Evolutionary conservation across 1,140 invertebrate genomes (phyloP).

Genomic region (Meloidogyne hapla): DNA sequence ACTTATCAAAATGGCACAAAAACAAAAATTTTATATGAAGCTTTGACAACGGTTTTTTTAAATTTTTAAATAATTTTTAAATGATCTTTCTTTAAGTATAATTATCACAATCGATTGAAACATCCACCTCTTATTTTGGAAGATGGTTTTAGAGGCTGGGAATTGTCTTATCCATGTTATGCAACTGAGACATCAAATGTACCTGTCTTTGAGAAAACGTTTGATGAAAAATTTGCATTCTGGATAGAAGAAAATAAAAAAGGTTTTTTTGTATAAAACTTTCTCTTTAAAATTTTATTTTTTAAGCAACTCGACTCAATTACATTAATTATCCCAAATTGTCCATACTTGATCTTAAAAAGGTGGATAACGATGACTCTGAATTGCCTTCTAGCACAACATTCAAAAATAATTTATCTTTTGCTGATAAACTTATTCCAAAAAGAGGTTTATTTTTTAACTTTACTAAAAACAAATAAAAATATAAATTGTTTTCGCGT

Average conservation of each 20-base stretch:
- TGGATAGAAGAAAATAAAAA: conserved; percentile 6
- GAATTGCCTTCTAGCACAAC: background rate
- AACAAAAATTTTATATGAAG: conserved; percentile 19
- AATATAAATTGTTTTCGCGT: too few relatives aligned
- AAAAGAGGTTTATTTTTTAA: background rate
- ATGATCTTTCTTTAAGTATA: conserved; percentile 8
- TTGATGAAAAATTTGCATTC: conserved; percentile 25
- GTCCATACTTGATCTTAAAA: background rate
- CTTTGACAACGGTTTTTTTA: conserved; percentile 20
- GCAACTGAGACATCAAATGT: background rate
- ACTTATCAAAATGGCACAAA: conserved; percentile 15
- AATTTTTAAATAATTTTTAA: background rate
- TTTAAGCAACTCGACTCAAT: conserved; percentile 11
- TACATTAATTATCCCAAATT: conserved; percentile 12
- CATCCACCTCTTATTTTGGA: conserved; percentile 18
- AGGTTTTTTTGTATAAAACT: background rate
- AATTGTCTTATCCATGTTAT: conserved; percentile 16
- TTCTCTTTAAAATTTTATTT: background rate
- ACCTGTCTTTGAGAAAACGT: conserved; percentile 18
- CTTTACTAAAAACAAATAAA: too few relatives aligned
- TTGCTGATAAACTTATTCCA: background rate
- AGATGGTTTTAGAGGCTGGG: conserved; percentile 24
- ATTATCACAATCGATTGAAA: conserved; percentile 7
- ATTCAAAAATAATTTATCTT: background rate
- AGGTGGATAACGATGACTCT: background rate